Conservation (phyloP, 1,140 invertebrate species). For the Pseudobourletiella spinata region DNA sequence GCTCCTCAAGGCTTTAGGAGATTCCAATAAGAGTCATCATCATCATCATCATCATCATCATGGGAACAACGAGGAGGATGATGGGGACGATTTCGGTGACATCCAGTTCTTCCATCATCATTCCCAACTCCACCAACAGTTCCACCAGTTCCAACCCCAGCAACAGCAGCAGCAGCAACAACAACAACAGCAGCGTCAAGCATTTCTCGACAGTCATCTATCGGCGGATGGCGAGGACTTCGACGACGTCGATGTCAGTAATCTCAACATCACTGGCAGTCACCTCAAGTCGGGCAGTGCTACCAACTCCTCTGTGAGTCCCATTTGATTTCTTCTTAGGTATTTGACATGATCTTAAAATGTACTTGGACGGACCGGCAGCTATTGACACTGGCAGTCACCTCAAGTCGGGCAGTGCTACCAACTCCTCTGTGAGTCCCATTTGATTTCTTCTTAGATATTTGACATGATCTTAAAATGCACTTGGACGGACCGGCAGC, state of each 20-base stretch:
- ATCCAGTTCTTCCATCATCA: constrained; percentile 28
- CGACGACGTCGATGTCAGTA: neutral
- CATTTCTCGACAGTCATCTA: neutral
- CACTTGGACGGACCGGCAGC: too few species aligned
- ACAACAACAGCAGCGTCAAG: too few species aligned
- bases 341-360: too few species aligned
- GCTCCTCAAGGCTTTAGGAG: neutral
- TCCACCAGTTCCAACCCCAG: constrained; percentile 5
- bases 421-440: constrained; percentile 11
- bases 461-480: too few species aligned
- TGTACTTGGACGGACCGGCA: too few species aligned
- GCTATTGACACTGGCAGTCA: neutral
- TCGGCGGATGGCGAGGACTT: neutral
- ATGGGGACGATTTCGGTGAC: constrained; percentile 20
- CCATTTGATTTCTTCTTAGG: too few species aligned
- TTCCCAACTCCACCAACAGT: neutral
- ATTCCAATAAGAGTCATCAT: too few species aligned
- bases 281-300: neutral
- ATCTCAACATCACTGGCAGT: neutral
- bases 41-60: too few species aligned
- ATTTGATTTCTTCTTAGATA: too few species aligned
- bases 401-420: neutral
- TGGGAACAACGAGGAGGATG: constrained; percentile 1
- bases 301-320: constrained; percentile 12
- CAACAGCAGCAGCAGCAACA: neutral